These are phyloP conservation scores for Stegophylla sp. DNA, from an alignment of 2,888 invertebrate genomes.

Conservation along the genomic window DNA sequence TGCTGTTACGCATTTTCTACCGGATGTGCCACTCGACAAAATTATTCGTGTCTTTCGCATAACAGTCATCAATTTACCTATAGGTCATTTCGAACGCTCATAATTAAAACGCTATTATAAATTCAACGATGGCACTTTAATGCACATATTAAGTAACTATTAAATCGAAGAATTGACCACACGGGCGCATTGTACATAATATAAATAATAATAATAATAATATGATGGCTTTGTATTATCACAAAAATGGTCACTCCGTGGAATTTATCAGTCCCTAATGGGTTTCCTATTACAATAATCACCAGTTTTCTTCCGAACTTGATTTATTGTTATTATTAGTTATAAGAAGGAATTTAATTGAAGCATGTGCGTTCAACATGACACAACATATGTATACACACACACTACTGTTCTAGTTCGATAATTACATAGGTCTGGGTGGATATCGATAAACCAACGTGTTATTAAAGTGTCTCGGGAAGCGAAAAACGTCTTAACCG, in stretches of 20 bases:
- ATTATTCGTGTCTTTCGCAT: not conserved
- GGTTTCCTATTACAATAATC: constrained; percentile 52
- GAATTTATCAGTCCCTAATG: constrained; percentile 23
- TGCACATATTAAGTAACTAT: not conserved
- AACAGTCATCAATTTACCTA: constrained; percentile 4
- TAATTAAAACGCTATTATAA: constrained; percentile 43
- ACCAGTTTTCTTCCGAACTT: constrained; percentile 43
- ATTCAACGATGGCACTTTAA: not conserved
- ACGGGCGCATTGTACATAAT: not conserved
- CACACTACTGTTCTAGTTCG: constrained; percentile 33
- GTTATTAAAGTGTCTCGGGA: constrained; percentile 33
- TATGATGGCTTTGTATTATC: not conserved
- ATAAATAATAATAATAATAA: too few relatives aligned
- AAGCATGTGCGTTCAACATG: not conserved
- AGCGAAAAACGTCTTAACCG: constrained; percentile 32
- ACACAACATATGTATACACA: not conserved
- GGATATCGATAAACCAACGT: constrained; percentile 35
- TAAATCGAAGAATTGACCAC: not conserved
- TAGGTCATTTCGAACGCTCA: not conserved
- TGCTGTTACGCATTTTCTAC: constrained; percentile 32
- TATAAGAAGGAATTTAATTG: constrained; percentile 28
- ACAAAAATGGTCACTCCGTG: not conserved
- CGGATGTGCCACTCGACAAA: constrained; percentile 14
- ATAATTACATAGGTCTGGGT: constrained; percentile 35
- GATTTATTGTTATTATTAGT: constrained; percentile 18